Evolutionary conservation across 2,113 vertebrate genomes (phyloP).

Genomic region (Amia ocellicauda): DNA sequence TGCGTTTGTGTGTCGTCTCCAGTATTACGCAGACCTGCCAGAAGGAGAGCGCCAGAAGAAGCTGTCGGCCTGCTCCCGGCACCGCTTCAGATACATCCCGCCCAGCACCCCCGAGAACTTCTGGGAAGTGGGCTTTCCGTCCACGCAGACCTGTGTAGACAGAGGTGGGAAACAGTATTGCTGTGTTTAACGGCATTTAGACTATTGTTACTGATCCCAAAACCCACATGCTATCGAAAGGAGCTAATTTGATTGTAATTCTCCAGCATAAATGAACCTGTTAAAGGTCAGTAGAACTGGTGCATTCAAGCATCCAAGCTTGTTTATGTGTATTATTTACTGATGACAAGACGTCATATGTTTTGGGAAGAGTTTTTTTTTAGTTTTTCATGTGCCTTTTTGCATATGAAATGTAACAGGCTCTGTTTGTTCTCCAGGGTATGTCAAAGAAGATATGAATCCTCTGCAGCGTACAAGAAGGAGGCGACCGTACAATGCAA

Average conservation of each 20-base stretch:
- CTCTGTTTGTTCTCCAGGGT: conserved; percentile 65
- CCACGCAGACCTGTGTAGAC: conserved; percentile 89
- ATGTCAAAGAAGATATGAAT: conserved; percentile 83
- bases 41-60: conserved; percentile 84
- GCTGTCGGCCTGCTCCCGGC: conserved; percentile 84
- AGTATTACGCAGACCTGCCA: conserved; percentile 92
- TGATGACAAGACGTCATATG: background rate
- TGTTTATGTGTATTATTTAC: background rate
- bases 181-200: background rate
- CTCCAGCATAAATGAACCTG: background rate
- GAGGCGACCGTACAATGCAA: conserved; percentile 77
- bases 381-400: background rate
- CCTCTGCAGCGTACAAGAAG: conserved; percentile 76
- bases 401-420: background rate
- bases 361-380: background rate
- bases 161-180: conserved; percentile 70
- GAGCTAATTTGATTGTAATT: background rate
- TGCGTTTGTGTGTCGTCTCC: background rate
- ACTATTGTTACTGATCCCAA: too few species aligned
- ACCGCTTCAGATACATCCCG: conserved; percentile 84
- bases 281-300: too few species aligned
- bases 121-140: conserved; percentile 97
- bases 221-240: too few species aligned
- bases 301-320: too few species aligned
- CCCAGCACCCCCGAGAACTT: conserved; percentile 93